Percentiles rank a stretch among this genome's conserved stretches.
These are phyloP conservation scores for Lasioglossum pauxillum DNA, from an alignment of 2,888 invertebrate species.

Conservation along the genomic window DNA sequence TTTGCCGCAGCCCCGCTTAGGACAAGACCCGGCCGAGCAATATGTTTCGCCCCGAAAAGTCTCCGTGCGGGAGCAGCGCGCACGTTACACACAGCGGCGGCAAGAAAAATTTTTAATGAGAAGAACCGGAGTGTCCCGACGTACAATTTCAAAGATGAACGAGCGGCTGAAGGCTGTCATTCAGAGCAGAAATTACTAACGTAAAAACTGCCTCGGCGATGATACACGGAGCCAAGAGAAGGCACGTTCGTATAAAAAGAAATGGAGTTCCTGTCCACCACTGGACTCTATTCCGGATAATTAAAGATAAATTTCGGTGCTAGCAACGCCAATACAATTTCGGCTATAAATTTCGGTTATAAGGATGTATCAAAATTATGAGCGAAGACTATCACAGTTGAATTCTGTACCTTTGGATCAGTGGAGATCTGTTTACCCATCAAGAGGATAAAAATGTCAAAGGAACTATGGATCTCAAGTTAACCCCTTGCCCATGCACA, in stretches of 20 bases:
- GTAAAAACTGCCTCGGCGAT: slow-evolving; percentile 2
- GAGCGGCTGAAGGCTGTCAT: slow-evolving; percentile 32
- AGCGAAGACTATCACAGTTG: too few relatives aligned
- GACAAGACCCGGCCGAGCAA: slow-evolving; percentile 22
- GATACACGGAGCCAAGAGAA: neutral
- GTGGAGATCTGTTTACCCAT: too few relatives aligned
- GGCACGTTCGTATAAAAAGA: neutral
- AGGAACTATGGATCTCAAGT: too few relatives aligned
- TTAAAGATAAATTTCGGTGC: neutral
- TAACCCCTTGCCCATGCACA: too few relatives aligned
- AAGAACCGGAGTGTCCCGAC: slow-evolving; percentile 16
- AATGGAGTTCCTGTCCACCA: neutral
- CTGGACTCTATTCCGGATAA: neutral
- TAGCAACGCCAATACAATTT: too few relatives aligned
- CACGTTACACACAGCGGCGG: neutral
- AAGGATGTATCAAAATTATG: too few relatives aligned
- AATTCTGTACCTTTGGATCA: too few relatives aligned
- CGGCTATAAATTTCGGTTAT: too few relatives aligned
- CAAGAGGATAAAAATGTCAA: too few relatives aligned
- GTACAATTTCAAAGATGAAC: slow-evolving; percentile 32
- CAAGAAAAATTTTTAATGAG: slow-evolving; percentile 41
- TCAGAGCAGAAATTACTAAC: slow-evolving; percentile 10
- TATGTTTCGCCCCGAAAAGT: slow-evolving; percentile 11
- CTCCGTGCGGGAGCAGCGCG: neutral
- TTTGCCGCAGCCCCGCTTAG: slow-evolving; percentile 18